Evolutionary conservation across 37 sponge, comb jelly and placozoan species (phyloP).

Genomic region (Tethya wilhelma): DNA sequence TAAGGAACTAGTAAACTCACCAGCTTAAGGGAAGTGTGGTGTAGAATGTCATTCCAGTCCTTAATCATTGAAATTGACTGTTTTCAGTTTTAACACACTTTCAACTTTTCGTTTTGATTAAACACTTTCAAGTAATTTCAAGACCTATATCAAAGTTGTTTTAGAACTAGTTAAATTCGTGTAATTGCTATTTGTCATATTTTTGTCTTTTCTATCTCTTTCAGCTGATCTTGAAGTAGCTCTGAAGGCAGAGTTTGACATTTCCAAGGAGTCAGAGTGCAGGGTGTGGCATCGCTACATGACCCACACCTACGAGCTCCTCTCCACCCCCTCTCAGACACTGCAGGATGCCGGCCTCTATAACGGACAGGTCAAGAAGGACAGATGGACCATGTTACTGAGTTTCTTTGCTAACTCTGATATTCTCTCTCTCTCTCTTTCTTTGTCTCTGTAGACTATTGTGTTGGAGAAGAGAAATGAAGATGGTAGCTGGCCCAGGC

Average conservation of each 20-base stretch:
- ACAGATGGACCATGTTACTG: neutral
- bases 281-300: constrained; percentile 89
- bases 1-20: too few species aligned
- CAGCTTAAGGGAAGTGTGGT: too few species aligned
- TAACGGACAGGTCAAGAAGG: constrained; percentile 63
- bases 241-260: constrained; percentile 48
- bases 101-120: too few species aligned
- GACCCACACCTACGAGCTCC: constrained; percentile 81
- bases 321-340: constrained; percentile 43
- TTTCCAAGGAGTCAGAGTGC: constrained; percentile 49
- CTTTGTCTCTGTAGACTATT: constrained; percentile 45
- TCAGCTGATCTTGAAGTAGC: constrained; percentile 53
- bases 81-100: too few species aligned
- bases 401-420: neutral
- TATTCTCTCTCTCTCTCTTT: neutral
- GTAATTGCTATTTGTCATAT: too few species aligned
- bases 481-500: constrained; percentile 78
- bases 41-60: too few species aligned
- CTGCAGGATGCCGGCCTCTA: constrained; percentile 81
- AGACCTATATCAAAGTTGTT: too few species aligned
- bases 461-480: constrained; percentile 72
- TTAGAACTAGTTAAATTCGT: too few species aligned
- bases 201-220: neutral
- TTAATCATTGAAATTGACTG: too few species aligned
- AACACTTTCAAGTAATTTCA: too few species aligned